These are phyloP conservation scores for Myotis yumanensis DNA, from an alignment of 2,113 vertebrate species.

Conservation along the genomic window DNA sequence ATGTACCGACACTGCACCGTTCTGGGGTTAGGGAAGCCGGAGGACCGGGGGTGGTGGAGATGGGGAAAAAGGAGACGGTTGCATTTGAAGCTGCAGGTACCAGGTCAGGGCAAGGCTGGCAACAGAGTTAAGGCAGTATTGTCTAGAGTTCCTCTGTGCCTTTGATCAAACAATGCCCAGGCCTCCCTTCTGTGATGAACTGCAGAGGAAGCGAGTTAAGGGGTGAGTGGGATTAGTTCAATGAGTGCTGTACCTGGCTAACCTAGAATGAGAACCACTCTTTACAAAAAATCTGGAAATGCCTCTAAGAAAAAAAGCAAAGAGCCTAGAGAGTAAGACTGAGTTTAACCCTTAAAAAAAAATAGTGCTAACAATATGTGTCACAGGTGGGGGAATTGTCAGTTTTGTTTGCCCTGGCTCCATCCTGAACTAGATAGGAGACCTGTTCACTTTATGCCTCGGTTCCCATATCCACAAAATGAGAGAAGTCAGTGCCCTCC, in stretches of 20 bases:
- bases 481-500: not conserved
- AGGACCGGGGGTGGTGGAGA: no score
- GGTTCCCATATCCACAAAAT: not conserved
- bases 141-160: not conserved
- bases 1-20: not conserved
- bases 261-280: not conserved
- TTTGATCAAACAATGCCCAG: not conserved
- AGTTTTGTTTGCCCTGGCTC: not conserved
- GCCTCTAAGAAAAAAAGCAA: not conserved
- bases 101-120: not conserved
- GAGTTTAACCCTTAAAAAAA: not conserved
- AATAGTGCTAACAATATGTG: not conserved
- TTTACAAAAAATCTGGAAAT: not conserved
- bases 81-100: not conserved
- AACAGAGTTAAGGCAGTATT: not conserved
- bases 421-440: not conserved
- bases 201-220: not conserved
- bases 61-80: not conserved
- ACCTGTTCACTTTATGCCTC: not conserved
- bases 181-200: not conserved
- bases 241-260: not conserved
- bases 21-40: not conserved
- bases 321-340: not conserved
- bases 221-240: not conserved
- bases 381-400: not conserved